A percentile compares a stretch with the other conserved stretches of the same genome.
These are phyloP conservation scores for Craseonycteris thonglongyai DNA, from an alignment of 2,113 vertebrate genomes.

Conservation along the genomic window DNA sequence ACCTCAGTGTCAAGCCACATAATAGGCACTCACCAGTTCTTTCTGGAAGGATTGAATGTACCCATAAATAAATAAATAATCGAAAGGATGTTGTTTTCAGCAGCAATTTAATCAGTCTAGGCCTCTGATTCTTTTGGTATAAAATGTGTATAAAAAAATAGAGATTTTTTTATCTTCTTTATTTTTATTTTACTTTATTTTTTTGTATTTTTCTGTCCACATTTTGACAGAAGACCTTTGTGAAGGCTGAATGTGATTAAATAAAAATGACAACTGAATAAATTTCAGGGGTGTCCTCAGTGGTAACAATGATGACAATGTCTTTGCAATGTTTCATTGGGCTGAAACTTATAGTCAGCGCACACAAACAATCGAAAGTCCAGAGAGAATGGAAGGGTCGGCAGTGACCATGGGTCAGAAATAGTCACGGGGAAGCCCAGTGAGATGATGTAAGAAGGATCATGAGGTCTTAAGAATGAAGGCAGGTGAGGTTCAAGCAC, in stretches of 20 bases:
- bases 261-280: neutral
- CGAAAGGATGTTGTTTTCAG: neutral
- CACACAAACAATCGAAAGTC: neutral
- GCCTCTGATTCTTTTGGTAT: neutral
- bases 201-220: neutral
- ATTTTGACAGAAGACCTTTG: neutral
- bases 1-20: neutral
- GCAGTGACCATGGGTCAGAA: neutral
- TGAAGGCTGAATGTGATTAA: neutral
- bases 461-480: neutral
- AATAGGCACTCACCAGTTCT: neutral
- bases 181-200: neutral
- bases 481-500: accelerated
- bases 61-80: neutral
- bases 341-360: neutral
- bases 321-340: neutral
- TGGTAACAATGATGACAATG: neutral
- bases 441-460: neutral
- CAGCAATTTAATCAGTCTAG: neutral
- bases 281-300: neutral
- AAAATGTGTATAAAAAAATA: neutral
- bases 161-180: neutral
- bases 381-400: neutral
- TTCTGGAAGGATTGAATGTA: neutral
- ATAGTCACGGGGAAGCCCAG: too few relatives aligned